These are phyloP conservation scores for Cheilosia pagana DNA, from an alignment of 2,888 invertebrate genomes.

Conservation along the genomic window DNA sequence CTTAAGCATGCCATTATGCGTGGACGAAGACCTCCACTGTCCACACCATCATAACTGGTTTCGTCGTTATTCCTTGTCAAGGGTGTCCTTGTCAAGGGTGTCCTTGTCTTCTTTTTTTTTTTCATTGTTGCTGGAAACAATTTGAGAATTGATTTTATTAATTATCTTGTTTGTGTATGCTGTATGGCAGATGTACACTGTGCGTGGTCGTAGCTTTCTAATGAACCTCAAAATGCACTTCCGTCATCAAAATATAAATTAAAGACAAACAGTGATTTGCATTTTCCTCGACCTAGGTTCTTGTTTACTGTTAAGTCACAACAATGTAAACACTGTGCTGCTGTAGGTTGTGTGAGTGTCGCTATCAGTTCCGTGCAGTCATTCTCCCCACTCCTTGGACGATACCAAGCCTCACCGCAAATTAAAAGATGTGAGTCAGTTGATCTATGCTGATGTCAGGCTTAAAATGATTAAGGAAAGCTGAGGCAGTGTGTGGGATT, in stretches of 20 bases:
- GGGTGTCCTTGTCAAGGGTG: background rate
- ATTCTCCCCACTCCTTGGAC: constrained; percentile 38
- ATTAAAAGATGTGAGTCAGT: constrained; percentile 60
- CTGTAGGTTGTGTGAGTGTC: constrained; percentile 56
- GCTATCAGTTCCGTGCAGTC: constrained; percentile 62
- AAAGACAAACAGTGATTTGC: constrained; percentile 75
- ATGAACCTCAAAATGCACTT: constrained; percentile 67
- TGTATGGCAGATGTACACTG: constrained; percentile 16
- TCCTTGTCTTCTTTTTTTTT: background rate
- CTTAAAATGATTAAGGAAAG: constrained; percentile 68
- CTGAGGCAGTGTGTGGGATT: constrained; percentile 61
- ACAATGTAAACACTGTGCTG: constrained; percentile 58
- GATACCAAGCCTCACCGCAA: constrained; percentile 41
- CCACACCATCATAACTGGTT: constrained; percentile 1
- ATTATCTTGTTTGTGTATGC: constrained; percentile 46
- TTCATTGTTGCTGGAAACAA: constrained; percentile 15
- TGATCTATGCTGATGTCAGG: constrained; percentile 62
- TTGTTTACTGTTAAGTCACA: constrained; percentile 69
- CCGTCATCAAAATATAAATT: constrained; percentile 75
- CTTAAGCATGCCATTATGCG: constrained; percentile 19
- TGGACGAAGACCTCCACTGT: background rate
- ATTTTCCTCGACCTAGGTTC: constrained; percentile 68
- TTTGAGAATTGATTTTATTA: constrained; percentile 66
- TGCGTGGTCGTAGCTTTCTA: constrained; percentile 29
- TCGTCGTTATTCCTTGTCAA: background rate